Evolutionary conservation across 2,797 vertebrate genomes (phyloP), one percentile per base, ranked within the genome.

Genomic region (Melanotaenia boesemani): DNA sequence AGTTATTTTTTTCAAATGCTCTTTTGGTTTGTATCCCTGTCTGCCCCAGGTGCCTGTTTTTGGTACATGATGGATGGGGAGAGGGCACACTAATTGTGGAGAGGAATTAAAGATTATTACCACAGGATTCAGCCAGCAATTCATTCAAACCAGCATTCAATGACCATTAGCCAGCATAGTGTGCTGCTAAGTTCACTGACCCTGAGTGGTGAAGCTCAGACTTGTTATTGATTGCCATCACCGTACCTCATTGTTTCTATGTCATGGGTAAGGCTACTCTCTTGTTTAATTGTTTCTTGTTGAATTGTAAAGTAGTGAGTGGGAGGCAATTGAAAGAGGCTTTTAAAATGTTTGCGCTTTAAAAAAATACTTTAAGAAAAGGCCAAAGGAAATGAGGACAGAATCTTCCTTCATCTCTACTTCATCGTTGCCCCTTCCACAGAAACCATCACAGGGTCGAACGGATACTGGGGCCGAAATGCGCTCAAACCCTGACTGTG

Each of bases 71-170:
- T 93, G 91, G 39, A 95, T 96, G 93, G 90, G 75, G 91, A 76
- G 91, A 94, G 93, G 88, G 94, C 74, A 84, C 93, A 93, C 94
- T 96, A 96, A 96, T 97, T 96, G 95, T 95, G 95, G 94, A 96
- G 96, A 81, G 95, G 94, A 96, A 97, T 96, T 96, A 96, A 96
- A 97, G 93, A 96, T 95, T 96, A 95, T 94, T 95, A 90, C 94
- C 93, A 91, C 91, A 94, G 94, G 94, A 95, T 94, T 95, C 94
- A 95, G 91, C 93, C 93, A 94, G 94, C 92, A 94, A 96, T 96
- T 95, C 93, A 93, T 86, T 83, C 74, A 77, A 78, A 81, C 62
- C 76, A 70, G 56, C 76, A 94, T 95, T 94, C 95, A 95, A 95
- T 97, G 89, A 96, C 95, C 92, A 95, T 94, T 95, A 95, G 94